A percentile compares a stretch with the other conserved stretches of the same genome.
phyloP scores from a whole-genome alignment of 1,140 invertebrate species.

The Stenopsyche tienmushanensis region DNA sequence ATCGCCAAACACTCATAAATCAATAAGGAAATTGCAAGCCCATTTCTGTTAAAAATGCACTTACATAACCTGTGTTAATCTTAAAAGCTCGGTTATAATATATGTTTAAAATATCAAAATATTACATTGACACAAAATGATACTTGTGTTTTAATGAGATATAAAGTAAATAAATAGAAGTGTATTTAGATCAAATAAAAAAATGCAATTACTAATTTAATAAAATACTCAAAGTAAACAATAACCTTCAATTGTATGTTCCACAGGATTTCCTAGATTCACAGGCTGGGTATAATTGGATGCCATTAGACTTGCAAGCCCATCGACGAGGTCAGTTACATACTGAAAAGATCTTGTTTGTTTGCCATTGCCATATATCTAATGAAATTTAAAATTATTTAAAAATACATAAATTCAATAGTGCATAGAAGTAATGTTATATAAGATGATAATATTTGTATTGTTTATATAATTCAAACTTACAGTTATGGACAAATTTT shows the following conservation, averaged over 20 bases:
- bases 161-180: not conserved
- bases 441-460: not conserved
- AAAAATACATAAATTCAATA: not conserved
- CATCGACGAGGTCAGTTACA: slow-evolving; percentile 95
- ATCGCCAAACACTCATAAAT: no score
- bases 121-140: no score
- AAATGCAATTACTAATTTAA: not conserved
- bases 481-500: slow-evolving; percentile 93
- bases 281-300: slow-evolving; percentile 92
- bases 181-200: not conserved
- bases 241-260: slow-evolving; percentile 90
- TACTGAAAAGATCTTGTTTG: slow-evolving; percentile 99
- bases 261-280: slow-evolving; percentile 97
- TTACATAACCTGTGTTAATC: no score
- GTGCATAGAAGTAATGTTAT: not conserved
- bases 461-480: slow-evolving; percentile 43
- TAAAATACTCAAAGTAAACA: slow-evolving; percentile 38
- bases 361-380: slow-evolving; percentile 93
- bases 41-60: no score
- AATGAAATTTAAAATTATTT: slow-evolving; percentile 41
- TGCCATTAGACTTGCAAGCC: slow-evolving; percentile 89
- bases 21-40: no score
- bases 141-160: no score
- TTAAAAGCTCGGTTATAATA: no score
- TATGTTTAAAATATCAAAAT: not conserved